Evolutionary conservation across 2,888 invertebrate genomes (phyloP), one percentile per base, ranked within the genome.

Genomic region (Clistopyga incitator): DNA sequence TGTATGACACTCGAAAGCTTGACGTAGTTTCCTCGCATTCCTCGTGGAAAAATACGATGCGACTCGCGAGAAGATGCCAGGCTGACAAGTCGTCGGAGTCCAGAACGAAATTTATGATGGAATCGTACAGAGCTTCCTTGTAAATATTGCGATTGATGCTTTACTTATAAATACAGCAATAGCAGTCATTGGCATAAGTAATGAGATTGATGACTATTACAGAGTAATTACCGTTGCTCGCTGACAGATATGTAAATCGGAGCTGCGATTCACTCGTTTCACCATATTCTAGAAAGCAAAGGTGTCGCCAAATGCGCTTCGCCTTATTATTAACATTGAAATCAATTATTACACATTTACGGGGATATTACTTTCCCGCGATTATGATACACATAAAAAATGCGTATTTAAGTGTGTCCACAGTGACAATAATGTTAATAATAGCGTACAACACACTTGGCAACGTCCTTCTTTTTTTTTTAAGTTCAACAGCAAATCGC

Each of bases 151-250:
- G 42, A 42, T 65, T 20, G 45, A 65, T 65, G 45, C 23, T 20
- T 38, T 13, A 42, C 20, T 4, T n/a, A 20, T 65, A 29, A 2
- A 11, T 38, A n/a, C 29, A 34, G 8, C n/a, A 6, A n/a, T 15
- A 34, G 34, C 59, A n/a, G n/a, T 61, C n/a, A 61, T 61, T 61
- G 34, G 10, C n/a, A 34, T n/a, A 29, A 61, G 59, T n/a, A n/a
- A 61, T n/a, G 34, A 61, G 59, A n/a, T 61, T 61, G 59, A 34
- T 61, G 59, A n/a, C 34, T 34, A 61, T 34, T n/a, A 34, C 1
- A 18, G 34, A 29, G 59, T n/a, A n/a, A 61, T 34, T 61, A 34
- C 34, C 34, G 34, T 34, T 6, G 8, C 59, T 34, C 34, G 10
- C 34, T n/a, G 34, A 29, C 29, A 34, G 59, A n/a, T 34, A n/a